A percentile compares a stretch with the other conserved stretches of the same genome.
Evolutionary conservation across 2,797 vertebrate genomes (phyloP).

Genomic region (Rhodeus uyekii): DNA sequence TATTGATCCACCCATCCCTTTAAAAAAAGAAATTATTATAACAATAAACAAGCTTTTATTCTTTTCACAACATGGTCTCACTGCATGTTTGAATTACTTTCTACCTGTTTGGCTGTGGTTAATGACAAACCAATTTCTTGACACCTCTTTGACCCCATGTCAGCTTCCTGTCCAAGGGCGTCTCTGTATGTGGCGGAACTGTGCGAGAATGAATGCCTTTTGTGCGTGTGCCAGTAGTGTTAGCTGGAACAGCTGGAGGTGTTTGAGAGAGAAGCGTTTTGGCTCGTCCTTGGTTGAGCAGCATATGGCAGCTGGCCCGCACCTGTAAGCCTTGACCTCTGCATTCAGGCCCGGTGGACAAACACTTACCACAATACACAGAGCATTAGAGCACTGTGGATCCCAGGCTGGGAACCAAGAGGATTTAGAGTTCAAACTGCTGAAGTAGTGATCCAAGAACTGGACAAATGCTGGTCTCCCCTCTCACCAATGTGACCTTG

Average conservation of each 20-base stretch:
- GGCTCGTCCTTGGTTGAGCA: slow-evolving; percentile 50
- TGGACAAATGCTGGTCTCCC: neutral
- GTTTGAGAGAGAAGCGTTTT: slow-evolving; percentile 61
- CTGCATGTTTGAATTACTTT: slow-evolving; percentile 24
- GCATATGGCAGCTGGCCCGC: slow-evolving; percentile 56
- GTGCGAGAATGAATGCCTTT: slow-evolving; percentile 46
- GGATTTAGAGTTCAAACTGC: neutral
- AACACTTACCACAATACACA: slow-evolving; percentile 34
- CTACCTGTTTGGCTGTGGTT: slow-evolving; percentile 27
- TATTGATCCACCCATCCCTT: slow-evolving; percentile 7
- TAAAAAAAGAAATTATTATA: neutral
- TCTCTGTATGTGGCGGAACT: neutral
- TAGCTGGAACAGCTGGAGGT: slow-evolving; percentile 66
- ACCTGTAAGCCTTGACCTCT: slow-evolving; percentile 58
- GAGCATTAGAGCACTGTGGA: slow-evolving; percentile 6
- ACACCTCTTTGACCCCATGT: slow-evolving; percentile 45
- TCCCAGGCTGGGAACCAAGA: slow-evolving; percentile 20
- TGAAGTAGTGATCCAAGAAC: slow-evolving; percentile 7
- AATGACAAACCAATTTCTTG: slow-evolving; percentile 40
- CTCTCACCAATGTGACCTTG: neutral
- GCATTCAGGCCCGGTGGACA: slow-evolving; percentile 40
- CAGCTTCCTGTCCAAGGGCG: slow-evolving; percentile 36
- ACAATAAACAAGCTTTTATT: neutral
- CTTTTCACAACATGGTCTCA: neutral
- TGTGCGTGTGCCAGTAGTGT: slow-evolving; percentile 62